Evolutionary conservation across 30 jellyfish, hydroid and myxozoan genomes (phyloP).

Genomic region (Hydractinia symbiolongicarpus): DNA sequence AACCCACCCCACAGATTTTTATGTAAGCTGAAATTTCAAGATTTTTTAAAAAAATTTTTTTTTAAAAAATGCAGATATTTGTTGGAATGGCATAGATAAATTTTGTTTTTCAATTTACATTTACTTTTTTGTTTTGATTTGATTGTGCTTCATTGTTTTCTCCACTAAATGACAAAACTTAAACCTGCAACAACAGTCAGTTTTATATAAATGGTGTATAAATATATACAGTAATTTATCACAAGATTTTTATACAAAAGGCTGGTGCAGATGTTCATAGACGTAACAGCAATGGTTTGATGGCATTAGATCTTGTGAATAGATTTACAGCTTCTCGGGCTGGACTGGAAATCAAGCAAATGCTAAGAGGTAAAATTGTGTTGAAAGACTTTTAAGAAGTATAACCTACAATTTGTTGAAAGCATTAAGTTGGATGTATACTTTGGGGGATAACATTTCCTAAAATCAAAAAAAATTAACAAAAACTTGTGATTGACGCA

Average conservation of each 20-base stretch:
- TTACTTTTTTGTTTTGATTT: not conserved
- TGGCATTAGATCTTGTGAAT: constrained; percentile 79
- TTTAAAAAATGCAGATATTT: not conserved
- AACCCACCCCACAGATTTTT: no score
- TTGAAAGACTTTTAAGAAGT: no score
- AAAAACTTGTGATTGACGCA: no score
- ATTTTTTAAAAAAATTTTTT: not conserved
- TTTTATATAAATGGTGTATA: no score
- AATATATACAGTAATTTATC: no score
- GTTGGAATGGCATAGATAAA: not conserved
- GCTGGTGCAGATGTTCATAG: constrained; percentile 75
- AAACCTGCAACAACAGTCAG: no score
- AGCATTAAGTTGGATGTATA: no score
- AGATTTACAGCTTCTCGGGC: constrained; percentile 83
- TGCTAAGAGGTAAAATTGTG: constrained; percentile 42
- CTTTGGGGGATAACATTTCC: not conserved
- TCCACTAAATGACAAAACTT: no score
- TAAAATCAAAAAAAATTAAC: not conserved
- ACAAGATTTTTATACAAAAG: constrained; percentile 15
- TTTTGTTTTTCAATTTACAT: not conserved
- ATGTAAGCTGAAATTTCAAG: not conserved
- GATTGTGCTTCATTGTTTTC: no score
- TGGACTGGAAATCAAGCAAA: constrained; percentile 70
- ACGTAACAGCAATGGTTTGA: constrained; percentile 49
- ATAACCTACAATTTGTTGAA: no score